phyloP scores from a whole-genome alignment of 2,113 vertebrate species.

The Melanerpes formicivorus region DNA sequence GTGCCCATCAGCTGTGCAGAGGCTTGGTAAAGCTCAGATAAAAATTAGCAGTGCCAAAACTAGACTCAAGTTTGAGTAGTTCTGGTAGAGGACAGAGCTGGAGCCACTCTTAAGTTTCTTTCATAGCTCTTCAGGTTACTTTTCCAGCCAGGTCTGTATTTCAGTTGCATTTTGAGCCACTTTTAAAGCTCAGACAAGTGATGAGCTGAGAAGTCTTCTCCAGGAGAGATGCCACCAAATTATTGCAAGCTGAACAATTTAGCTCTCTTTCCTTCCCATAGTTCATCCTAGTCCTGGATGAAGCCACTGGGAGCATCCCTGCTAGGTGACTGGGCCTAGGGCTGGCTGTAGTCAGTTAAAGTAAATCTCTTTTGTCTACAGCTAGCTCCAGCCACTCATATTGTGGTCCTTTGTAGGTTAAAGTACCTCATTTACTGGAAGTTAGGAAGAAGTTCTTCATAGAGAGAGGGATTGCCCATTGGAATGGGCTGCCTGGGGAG shows the following conservation, averaged over 20 bases:
- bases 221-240: background rate
- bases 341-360: background rate
- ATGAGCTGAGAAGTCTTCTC: background rate
- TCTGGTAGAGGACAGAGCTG: background rate
- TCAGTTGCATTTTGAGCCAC: background rate
- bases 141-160: background rate
- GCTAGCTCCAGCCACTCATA: background rate
- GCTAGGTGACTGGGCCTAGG: rapidly evolving
- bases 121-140: background rate
- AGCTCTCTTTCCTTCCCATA: background rate
- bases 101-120: background rate
- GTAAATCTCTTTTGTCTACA: background rate
- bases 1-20: background rate
- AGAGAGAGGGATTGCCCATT: too few relatives aligned
- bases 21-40: background rate
- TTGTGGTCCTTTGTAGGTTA: background rate
- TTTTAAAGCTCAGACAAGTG: background rate
- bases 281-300: background rate
- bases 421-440: background rate
- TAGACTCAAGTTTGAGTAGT: background rate
- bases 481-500: too few relatives aligned
- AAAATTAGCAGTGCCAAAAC: background rate
- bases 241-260: background rate
- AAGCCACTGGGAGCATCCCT: rapidly evolving
- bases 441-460: too few relatives aligned